Base-by-base conservation (phyloP, 2,888 invertebrate species). In the Gastracanthus pulcherrimus region DNA sequence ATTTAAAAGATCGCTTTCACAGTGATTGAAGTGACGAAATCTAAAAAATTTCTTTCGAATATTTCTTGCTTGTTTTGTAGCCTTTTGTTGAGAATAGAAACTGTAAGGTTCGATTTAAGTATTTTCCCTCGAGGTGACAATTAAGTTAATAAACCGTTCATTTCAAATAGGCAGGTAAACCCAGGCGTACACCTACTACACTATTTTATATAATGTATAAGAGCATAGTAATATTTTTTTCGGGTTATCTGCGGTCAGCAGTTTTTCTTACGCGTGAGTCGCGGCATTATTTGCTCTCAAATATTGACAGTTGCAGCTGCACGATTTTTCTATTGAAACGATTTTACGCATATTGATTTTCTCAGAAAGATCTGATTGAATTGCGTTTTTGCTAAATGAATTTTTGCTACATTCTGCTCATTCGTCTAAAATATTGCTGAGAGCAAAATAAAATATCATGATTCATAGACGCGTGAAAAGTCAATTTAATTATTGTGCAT, bases 281-380 rank as follows among this genome's bases (percentile, higher is more conserved):
- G 19, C 48, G 36, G 23, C 23, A 9, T 36, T 75, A 55, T 76
- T 51, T 66, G 48, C 66, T 66, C 36, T 76, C 55, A 76, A 76
- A 76, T 76, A 76, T 76, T 76, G 23, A 51, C n/a, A 29, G 26
- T 55, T n/a, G 55, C 38, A 13, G 11, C 16, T n/a, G n/a, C 36
- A 55, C 23, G 34, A 66, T 19, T 66, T 66, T 66, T 76, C 51
- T 41, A 26, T 38, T 19, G 51, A 66, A 76, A 26, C 16, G 3
- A 55, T 19, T 29, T 13, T 31, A 19, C 45, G 48, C 16, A 34
- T 29, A 16, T 72, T 11, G n/a, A 29, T 41, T 72, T 72, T 72
- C 60, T 38, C n/a, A 29, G 60, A 72, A 71, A 26, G n/a, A 16
- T 23, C n/a, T 26, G 26, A 11, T 2, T 11, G 23, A 26, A 23